Base-by-base conservation (phyloP, 2,888 invertebrate genomes). In the Ceraclea dissimilis region DNA sequence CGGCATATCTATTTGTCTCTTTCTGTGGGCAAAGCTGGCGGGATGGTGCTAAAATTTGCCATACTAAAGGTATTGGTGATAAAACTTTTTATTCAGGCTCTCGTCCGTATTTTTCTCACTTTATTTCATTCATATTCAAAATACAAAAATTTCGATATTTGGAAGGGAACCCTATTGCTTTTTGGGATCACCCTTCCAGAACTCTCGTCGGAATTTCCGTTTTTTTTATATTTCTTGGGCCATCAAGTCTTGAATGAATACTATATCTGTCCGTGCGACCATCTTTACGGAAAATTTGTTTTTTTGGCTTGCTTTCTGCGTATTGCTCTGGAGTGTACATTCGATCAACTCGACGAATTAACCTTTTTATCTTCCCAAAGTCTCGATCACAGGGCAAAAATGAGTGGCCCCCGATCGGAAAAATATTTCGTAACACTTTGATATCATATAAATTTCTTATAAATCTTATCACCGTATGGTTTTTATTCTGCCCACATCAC, bases 401-500 rank as follows among this genome's bases (percentile, higher is more conserved):
- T 31, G 31, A 31, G 31, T 31, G 31, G 31, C 31, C 31, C 11
- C 31, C 11, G 31, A 31, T 31, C 11, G 31, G 31, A 31, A 31
- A n/a, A n/a, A n/a, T n/a, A n/a, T n/a, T n/a, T n/a, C n/a, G n/a
- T n/a, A n/a, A 31, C 31, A 31, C 31, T 31, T 31, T 31, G 31
- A 8, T 31, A 31, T 31, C 31, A 11, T 6, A 31, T 31, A 31
- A 31, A 11, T 31, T 31, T 31, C 31, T 31, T 31, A 31, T 8
- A 31, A 31, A 31, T 11, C 31, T 31, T 31, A 31, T 31, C 31
- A 31, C 11, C 31, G 31, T 31, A 31, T 31, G 31, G 31, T 31
- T 31, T 31, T 31, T 64, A 93, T 81, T 56, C 95, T 81, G 58
- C 94, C 84, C 46, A 94, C 80, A 71, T 93, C 93, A 57, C 87